A percentile compares a stretch with the other conserved stretches of the same genome.
Conservation (phyloP, 64 coral and sea anemone genomes). For the Actinia equina region DNA sequence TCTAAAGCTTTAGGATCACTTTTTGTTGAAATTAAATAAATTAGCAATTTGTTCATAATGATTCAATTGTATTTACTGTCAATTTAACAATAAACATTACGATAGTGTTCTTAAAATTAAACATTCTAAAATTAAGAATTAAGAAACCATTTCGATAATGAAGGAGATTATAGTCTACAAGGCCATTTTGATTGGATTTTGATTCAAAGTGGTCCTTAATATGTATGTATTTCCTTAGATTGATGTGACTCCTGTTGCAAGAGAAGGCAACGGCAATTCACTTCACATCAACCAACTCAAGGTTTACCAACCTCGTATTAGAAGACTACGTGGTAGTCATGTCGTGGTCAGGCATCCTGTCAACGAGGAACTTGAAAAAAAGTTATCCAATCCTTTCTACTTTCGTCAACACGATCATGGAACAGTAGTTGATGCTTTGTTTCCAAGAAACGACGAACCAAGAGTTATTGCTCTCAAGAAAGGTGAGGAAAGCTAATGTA, state of each 20-base stretch:
- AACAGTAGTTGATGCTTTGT: constrained; percentile 41
- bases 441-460: constrained; percentile 31
- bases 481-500: neutral
- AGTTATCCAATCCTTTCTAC: constrained; percentile 63
- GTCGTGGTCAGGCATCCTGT: constrained; percentile 44
- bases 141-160: no score
- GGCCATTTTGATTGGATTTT: no score
- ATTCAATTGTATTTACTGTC: no score
- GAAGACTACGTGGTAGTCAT: constrained; percentile 24
- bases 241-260: constrained; percentile 27
- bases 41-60: no score
- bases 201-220: no score
- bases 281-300: constrained; percentile 34
- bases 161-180: no score
- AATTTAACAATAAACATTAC: no score
- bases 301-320: constrained; percentile 44
- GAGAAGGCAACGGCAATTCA: neutral
- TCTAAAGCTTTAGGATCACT: no score
- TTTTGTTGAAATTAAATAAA: no score
- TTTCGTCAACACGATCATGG: constrained; percentile 57
- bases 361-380: constrained; percentile 58
- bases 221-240: no score
- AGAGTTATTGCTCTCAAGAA: constrained; percentile 52
- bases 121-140: no score
- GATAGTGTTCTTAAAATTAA: no score